These are phyloP conservation scores for Spea multiplicata DNA, from an alignment of 2,113 vertebrate genomes.

Conservation along the genomic window DNA sequence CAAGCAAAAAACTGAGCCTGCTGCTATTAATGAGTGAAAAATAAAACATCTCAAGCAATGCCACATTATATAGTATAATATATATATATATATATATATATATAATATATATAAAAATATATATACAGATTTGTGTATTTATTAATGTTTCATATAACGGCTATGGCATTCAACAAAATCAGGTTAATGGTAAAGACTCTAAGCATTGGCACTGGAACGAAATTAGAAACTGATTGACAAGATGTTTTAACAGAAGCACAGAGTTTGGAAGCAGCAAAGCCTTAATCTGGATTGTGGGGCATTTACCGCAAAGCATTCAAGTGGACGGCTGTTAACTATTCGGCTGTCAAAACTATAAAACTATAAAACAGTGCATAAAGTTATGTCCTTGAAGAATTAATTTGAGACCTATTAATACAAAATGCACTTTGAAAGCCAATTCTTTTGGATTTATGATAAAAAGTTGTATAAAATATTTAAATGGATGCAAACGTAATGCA, in stretches of 20 bases:
- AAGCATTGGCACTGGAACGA: conserved; percentile 23
- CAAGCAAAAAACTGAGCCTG: conserved; percentile 15
- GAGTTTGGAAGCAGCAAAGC: conserved; percentile 25
- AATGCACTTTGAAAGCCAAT: conserved; percentile 34
- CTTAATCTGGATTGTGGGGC: conserved; percentile 35
- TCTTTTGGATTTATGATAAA: conserved; percentile 47
- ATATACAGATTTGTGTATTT: not conserved
- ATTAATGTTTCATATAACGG: conserved; percentile 36
- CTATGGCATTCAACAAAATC: conserved; percentile 28
- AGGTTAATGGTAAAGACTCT: conserved; percentile 40
- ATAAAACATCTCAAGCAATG: conserved; percentile 37
- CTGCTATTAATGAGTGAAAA: conserved; percentile 9
- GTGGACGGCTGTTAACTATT: conserved; percentile 4
- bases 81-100: no score
- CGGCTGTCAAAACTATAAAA: not conserved
- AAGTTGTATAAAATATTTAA: conserved; percentile 45
- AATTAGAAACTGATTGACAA: conserved; percentile 35
- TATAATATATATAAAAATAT: no score
- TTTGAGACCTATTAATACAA: conserved; percentile 11
- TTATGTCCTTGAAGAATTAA: conserved; percentile 1
- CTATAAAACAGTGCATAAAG: conserved; percentile 1
- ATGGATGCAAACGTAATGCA: conserved; percentile 45
- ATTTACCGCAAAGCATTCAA: not conserved
- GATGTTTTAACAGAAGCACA: not conserved
- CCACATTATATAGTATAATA: no score